Percentiles rank a stretch among this genome's conserved stretches.
These are phyloP conservation scores for Eolophus roseicapilla DNA, from an alignment of 2,113 vertebrate species.

Conservation along the genomic window DNA sequence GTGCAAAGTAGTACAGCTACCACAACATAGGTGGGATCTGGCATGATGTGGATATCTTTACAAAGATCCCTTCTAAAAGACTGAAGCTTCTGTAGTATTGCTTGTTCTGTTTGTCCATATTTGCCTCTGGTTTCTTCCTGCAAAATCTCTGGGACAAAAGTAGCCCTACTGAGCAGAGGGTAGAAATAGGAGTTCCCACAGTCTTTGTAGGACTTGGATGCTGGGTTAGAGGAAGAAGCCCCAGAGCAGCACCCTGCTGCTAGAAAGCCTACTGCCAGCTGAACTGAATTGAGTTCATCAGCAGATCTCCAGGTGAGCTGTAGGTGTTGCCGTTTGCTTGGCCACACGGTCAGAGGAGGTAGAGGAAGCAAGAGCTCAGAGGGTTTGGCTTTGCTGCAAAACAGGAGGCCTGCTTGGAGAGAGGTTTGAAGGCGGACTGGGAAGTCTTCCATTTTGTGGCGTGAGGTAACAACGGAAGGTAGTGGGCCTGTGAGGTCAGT, in stretches of 20 bases:
- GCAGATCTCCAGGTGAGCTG: background rate
- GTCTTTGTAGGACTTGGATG: rapidly evolving
- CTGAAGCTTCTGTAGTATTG: background rate
- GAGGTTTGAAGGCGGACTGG: rapidly evolving
- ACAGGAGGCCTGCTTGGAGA: background rate
- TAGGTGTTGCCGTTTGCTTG: background rate
- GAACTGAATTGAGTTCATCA: background rate
- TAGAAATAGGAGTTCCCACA: background rate
- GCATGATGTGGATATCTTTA: background rate
- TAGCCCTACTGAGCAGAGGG: background rate
- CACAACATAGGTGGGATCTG: background rate
- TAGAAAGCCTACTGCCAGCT: background rate
- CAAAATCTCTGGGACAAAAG: background rate
- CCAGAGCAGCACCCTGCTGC: rapidly evolving
- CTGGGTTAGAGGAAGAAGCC: background rate
- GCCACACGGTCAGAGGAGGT: background rate
- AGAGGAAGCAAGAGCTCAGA: background rate
- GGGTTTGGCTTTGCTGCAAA: background rate
- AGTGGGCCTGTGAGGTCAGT: background rate
- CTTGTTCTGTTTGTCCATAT: background rate
- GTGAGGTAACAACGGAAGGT: background rate
- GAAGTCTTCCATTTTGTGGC: background rate
- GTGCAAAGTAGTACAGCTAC: background rate
- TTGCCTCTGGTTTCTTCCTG: background rate
- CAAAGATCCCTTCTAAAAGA: background rate